phyloP scores from a whole-genome alignment of 2,113 vertebrate species.

The Ia io region DNA sequence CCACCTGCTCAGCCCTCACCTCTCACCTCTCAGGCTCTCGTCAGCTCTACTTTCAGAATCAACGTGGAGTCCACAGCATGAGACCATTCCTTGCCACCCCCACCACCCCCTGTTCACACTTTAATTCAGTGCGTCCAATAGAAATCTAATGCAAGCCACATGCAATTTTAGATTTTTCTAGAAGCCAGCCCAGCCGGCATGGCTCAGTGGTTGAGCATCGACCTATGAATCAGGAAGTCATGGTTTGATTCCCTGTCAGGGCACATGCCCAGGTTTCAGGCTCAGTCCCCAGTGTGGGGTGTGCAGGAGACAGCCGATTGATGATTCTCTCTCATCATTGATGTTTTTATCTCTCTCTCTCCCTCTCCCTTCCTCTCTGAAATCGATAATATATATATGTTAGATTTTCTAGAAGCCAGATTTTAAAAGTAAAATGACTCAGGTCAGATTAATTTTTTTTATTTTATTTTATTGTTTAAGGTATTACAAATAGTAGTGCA shows the following conservation, averaged over 20 bases:
- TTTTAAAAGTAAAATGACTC: background rate
- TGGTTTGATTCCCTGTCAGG: too few species aligned
- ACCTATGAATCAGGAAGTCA: too few species aligned
- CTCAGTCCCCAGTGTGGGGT: too few species aligned
- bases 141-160: background rate
- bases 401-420: background rate
- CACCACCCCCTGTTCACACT: background rate
- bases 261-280: too few species aligned
- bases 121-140: background rate
- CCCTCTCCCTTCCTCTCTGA: too few species aligned
- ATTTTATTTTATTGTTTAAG: background rate
- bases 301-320: too few species aligned
- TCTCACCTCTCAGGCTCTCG: fast-evolving
- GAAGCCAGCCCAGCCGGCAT: background rate
- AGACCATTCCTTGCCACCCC: background rate
- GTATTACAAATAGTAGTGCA: too few species aligned
- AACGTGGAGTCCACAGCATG: background rate
- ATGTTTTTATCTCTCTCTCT: too few species aligned
- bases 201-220: too few species aligned
- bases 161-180: background rate
- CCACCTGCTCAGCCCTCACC: background rate
- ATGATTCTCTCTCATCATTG: too few species aligned
- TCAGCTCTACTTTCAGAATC: background rate
- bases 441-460: background rate
- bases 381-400: background rate